phyloP scores from a whole-genome alignment of 2,113 vertebrate species.

The Anoura caudifer region DNA sequence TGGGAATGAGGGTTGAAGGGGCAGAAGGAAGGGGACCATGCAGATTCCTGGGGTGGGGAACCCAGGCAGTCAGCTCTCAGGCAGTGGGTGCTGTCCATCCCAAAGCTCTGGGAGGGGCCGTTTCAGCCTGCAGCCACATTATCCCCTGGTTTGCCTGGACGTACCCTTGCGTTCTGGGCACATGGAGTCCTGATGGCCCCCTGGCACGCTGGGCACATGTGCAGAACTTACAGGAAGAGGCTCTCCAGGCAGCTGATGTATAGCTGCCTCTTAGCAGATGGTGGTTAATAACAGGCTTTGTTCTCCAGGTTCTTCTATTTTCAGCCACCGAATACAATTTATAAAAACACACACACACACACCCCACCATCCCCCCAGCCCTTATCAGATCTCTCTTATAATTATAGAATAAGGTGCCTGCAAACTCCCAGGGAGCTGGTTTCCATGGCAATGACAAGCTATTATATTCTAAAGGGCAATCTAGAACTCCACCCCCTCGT shows the following conservation, averaged over 20 bases:
- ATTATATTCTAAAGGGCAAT: constrained; percentile 73
- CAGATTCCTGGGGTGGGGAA: not conserved
- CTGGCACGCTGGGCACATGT: constrained; percentile 81
- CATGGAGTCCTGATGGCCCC: constrained; percentile 71
- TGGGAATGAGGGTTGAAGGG: not conserved
- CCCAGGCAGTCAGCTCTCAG: not conserved
- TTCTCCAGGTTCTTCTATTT: constrained; percentile 75
- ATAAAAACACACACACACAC: constrained; percentile 48
- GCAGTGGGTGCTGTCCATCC: not conserved
- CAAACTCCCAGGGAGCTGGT: constrained; percentile 66
- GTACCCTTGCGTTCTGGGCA: constrained; percentile 65
- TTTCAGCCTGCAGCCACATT: constrained; percentile 60
- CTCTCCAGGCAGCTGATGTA: constrained; percentile 78
- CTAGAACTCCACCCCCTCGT: constrained; percentile 36
- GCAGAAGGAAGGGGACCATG: not conserved
- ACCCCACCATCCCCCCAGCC: not conserved
- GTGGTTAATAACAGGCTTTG: constrained; percentile 84
- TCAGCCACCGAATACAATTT: constrained; percentile 66
- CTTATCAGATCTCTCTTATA: constrained; percentile 58
- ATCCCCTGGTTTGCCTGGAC: constrained; percentile 68
- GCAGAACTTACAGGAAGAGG: constrained; percentile 76
- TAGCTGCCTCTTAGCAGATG: constrained; percentile 81
- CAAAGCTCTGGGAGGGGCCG: not conserved
- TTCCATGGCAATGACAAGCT: constrained; percentile 66
- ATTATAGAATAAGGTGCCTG: constrained; percentile 67